Conservation (phyloP, 2,888 invertebrate genomes). For the Lobophora halterata region DNA sequence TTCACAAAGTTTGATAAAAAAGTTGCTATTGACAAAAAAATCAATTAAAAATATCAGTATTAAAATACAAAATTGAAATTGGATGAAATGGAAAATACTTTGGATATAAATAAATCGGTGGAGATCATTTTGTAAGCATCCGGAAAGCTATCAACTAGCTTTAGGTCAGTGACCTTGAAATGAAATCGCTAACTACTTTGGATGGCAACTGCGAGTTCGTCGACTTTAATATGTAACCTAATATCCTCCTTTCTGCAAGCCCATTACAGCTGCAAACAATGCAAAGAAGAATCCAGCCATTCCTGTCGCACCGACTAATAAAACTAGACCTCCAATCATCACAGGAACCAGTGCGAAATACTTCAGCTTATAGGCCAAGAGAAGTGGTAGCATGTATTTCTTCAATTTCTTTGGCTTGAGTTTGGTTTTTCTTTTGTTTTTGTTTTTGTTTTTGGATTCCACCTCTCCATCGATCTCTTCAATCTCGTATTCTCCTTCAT, state of each 20-base stretch:
- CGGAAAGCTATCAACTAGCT: conserved; percentile 22
- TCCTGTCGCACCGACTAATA: conserved; percentile 89
- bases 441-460: conserved; percentile 11
- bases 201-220: conserved; percentile 66
- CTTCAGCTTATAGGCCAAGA: conserved; percentile 91
- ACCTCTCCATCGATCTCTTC: conserved; percentile 21
- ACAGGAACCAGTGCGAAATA: conserved; percentile 89
- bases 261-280: conserved; percentile 90
- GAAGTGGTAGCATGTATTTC: conserved; percentile 86
- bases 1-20: conserved; percentile 10
- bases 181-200: conserved; percentile 46
- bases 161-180: conserved; percentile 32
- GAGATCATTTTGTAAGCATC: conserved; percentile 14
- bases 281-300: conserved; percentile 94
- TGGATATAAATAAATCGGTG: conserved; percentile 15
- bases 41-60: conserved; percentile 5
- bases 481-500: conserved; percentile 36
- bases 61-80: conserved; percentile 4
- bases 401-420: conserved; percentile 82
- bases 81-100: background rate
- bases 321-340: conserved; percentile 85
- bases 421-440: conserved; percentile 41
- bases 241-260: conserved; percentile 81
- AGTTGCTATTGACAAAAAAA: conserved; percentile 4
- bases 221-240: conserved; percentile 52